Base-by-base conservation (phyloP, 2,797 vertebrate genomes). In the Falco columbarius region DNA sequence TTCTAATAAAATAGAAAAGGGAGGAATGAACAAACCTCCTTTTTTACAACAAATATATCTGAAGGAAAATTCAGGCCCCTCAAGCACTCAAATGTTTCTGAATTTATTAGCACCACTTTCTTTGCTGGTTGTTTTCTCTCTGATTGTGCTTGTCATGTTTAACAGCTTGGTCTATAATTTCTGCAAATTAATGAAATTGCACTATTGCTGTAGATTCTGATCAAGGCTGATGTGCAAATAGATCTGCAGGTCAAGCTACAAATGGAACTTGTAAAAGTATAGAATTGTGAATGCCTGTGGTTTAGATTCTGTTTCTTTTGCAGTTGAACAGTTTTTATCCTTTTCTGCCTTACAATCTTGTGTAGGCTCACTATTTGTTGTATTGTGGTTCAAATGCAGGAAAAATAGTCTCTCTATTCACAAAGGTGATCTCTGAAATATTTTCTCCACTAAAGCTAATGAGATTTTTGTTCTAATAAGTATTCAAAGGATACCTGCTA, bases 121-220 rank as follows among this genome's bases (percentile, higher is more conserved):
- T 91, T 90, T 80, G 36, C 19, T 63, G 8, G 11, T 54, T 81
- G 36, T 38, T 95, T 87, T 77, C 26, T 52, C 40, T 58, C 30
- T 71, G 89, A 80, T 76, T 68, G 52, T 74, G 65, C 27, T 51
- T 2, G 0, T 75, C 29, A 29, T n/a, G 30, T 95, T 81, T 89
- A 92, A 77, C 63, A 76, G 61, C 36, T 87, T 44, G 59, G 77
- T 22, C 68, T 46, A 63, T 65, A 21, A 81, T 68, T 91, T 93
- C 81, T 72, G 44, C 19, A 94, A 74, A 93, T 74, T 88, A 91
- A 83, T 72, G 44, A 95, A 92, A 85, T 58, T 42, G 47, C 32
- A 74, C 23, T 89, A 26, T 67, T 91, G 63, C 34, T 82, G 38
- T n/a, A 94, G 32, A 58, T 92, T 93, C 62, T 86, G 73, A 89